phyloP scores from a whole-genome alignment of 2,113 vertebrate genomes.

The Coreoperca whiteheadi region DNA sequence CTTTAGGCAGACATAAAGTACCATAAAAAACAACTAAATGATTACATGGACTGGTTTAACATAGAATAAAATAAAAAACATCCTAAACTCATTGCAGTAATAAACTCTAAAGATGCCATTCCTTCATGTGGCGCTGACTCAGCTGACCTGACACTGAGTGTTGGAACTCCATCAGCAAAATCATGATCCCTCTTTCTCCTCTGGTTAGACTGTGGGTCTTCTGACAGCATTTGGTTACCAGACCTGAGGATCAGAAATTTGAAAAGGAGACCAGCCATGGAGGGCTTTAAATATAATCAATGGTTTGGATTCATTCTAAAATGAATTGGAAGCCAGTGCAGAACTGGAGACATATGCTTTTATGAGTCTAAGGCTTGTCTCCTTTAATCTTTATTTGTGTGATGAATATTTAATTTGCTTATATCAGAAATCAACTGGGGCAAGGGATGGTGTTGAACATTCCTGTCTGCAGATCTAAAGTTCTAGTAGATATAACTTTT shows the following conservation, averaged over 20 bases:
- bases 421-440: not conserved
- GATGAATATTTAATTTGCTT: constrained; percentile 7
- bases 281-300: not conserved
- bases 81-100: not conserved
- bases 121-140: not conserved
- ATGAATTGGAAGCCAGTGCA: not conserved
- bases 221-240: not conserved
- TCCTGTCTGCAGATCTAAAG: too few relatives aligned
- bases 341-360: not conserved
- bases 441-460: not conserved
- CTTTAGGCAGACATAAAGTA: too few relatives aligned
- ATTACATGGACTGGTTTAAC: not conserved
- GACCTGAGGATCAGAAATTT: not conserved
- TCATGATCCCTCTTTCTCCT: not conserved
- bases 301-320: not conserved
- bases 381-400: not conserved
- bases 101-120: too few relatives aligned
- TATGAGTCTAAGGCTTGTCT: not conserved
- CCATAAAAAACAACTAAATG: not conserved
- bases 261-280: not conserved
- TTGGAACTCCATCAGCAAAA: not conserved
- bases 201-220: not conserved
- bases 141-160: not conserved
- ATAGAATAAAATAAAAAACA: not conserved
- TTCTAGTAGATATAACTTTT: not conserved